Evolutionary conservation across 2,797 vertebrate genomes (phyloP), one percentile per base, ranked within the genome.

Genomic region (Poecilia picta): DNA sequence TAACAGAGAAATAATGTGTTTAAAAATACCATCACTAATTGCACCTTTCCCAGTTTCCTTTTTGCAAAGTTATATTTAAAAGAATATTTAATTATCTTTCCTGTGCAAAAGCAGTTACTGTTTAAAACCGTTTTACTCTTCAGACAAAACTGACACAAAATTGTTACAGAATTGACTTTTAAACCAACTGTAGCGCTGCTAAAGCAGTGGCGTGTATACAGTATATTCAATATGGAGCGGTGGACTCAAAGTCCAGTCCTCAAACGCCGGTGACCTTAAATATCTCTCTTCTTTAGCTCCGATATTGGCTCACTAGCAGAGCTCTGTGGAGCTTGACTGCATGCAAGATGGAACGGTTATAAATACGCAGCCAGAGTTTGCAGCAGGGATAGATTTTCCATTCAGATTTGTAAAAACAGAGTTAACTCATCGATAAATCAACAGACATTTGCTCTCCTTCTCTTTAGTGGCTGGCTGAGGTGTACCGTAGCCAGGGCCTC

Each of bases 391-490:
- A 6, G 23, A 43, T 25, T n/a, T 71, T 23, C 2, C 25, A 45
- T 71, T 71, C 5, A 6, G 25, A 45, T 71, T 43, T 71, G 5
- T 71, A 43, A 71, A 71, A 71, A 43, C 33, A 8, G 25, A n/a
- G 11, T 45, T 45, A 28, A 15, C 28, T 12, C 11, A n/a, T 71
- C n/a, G 2, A 45, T 16, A 8, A 46, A 72, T 46, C 43, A 71
- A 45, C 12, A 45, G 41, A n/a, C 4, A 28, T 28, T 16, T 71
- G 0, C n/a, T 59, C n/a, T 57, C 47, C 8, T 81, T 0, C 73
- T 73, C n/a, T 47, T 41, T 36, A 99, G 98, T 99, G 98, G 98
- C 91, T 99, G 88, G 98, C 98, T 5, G 95, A 97, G 72, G 94
- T 98, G 0, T 98, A 98, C 91, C 94, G 94, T 39, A 96, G 95